Percentiles rank a stretch among this genome's conserved stretches.
phyloP scores from a whole-genome alignment of 1,140 invertebrate genomes.

The Lepidurus couesii region DNA sequence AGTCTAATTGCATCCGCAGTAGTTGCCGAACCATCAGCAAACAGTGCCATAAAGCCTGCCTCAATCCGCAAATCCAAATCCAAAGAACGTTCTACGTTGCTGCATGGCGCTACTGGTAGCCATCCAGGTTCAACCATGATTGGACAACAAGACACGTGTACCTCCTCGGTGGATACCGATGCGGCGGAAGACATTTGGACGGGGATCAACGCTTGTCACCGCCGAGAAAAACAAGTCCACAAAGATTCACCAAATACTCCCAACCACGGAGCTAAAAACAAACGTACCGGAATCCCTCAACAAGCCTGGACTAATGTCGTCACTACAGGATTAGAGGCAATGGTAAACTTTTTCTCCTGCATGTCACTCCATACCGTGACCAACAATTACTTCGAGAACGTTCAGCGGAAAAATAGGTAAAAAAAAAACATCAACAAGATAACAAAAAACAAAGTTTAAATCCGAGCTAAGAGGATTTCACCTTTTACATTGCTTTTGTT shows the following conservation, averaged over 20 bases:
- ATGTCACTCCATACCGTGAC: not conserved
- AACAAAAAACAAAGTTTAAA: not conserved
- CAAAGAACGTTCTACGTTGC: not conserved
- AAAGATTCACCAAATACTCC: not conserved
- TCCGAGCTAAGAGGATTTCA: not conserved
- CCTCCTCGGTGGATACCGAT: not conserved
- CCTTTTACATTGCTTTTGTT: not conserved
- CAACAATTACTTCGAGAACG: not conserved
- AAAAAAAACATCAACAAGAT: not conserved
- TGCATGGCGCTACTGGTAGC: not conserved
- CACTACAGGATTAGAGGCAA: constrained; percentile 14
- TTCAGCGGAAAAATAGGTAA: not conserved
- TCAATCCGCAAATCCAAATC: not conserved
- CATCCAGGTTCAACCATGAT: not conserved
- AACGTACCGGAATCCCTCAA: not conserved
- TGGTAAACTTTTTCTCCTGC: constrained; percentile 8
- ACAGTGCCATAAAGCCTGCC: not conserved
- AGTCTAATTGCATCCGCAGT: not conserved
- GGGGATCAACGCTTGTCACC: constrained; percentile 9
- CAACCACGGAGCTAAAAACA: not conserved
- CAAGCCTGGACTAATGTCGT: constrained; percentile 5
- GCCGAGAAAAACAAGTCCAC: not conserved
- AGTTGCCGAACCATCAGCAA: not conserved
- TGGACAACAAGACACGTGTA: not conserved
- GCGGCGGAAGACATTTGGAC: not conserved